Conservation (phyloP, 2,888 invertebrate species). For the Entomobrya multifasciata region DNA sequence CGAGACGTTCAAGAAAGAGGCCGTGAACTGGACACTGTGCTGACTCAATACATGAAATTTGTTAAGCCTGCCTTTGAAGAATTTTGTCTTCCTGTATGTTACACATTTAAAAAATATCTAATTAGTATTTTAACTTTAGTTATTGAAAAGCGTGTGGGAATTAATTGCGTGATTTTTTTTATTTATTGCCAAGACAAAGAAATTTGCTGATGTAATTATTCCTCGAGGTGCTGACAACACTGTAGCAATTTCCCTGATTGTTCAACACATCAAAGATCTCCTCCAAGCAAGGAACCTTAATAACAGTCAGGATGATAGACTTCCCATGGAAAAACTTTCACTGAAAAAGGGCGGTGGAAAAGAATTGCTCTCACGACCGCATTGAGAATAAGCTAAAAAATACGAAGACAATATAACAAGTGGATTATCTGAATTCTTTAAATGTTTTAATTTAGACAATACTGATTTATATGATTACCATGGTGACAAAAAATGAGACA, state of each 20-base stretch:
- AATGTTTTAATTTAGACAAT: too few species aligned
- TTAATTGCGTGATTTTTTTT: too few species aligned
- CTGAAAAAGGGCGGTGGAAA: constrained; percentile 50
- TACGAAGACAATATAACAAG: background rate
- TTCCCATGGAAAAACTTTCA: constrained; percentile 42
- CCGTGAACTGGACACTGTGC: constrained; percentile 94
- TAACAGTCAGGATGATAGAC: constrained; percentile 1
- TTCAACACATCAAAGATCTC: constrained; percentile 97
- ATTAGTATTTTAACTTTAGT: background rate
- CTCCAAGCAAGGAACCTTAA: constrained; percentile 58
- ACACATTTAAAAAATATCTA: background rate
- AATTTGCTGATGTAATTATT: constrained; percentile 99
- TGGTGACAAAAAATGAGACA: too few species aligned
- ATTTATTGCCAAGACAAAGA: too few species aligned
- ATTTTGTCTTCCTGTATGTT: constrained; percentile 95
- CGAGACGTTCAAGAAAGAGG: constrained; percentile 97
- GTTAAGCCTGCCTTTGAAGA: constrained; percentile 99
- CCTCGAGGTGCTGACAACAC: constrained; percentile 98
- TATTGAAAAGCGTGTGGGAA: background rate
- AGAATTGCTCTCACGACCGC: constrained; percentile 57
- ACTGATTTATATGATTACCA: too few species aligned
- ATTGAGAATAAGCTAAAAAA: too few species aligned
- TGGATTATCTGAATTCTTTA: too few species aligned
- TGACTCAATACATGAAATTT: constrained; percentile 97
- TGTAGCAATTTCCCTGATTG: constrained; percentile 99